Evolutionary conservation across 2,113 vertebrate species (phyloP).

Genomic region (Xiphias gladius): DNA sequence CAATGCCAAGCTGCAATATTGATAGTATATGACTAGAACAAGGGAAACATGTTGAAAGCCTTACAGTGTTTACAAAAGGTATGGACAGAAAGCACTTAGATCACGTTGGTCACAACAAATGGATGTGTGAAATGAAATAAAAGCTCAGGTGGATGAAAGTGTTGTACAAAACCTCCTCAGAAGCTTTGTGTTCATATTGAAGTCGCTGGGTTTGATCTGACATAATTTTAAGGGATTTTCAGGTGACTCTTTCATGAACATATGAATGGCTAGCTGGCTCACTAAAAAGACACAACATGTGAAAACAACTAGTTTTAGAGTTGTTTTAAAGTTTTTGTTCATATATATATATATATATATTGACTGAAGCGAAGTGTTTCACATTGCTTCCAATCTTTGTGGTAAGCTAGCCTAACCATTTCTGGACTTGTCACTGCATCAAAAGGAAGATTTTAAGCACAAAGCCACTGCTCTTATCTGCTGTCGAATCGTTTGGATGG

Average conservation of each 20-base stretch:
- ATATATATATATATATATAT: neutral
- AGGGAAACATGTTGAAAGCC: constrained; percentile 36
- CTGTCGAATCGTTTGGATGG: neutral
- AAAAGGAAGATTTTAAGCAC: neutral
- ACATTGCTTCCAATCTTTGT: no score
- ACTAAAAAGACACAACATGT: neutral
- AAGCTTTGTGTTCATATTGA: neutral
- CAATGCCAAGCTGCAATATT: constrained; percentile 31
- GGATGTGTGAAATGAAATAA: neutral
- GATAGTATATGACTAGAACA: constrained; percentile 28
- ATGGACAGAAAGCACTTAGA: neutral
- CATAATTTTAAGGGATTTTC: neutral
- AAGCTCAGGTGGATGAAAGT: neutral
- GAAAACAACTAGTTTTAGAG: neutral
- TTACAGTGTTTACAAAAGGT: constrained; percentile 35
- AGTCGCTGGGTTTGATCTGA: neutral
- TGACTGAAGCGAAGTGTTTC: neutral
- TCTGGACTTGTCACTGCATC: neutral
- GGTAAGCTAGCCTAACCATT: neutral
- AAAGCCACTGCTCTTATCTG: neutral
- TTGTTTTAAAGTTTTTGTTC: neutral
- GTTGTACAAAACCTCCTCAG: neutral
- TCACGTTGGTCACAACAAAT: constrained; percentile 4
- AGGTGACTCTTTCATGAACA: neutral
- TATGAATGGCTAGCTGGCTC: neutral